Percentiles rank a stretch among this genome's conserved stretches.
These are phyloP conservation scores for Notechis scutatus DNA, from an alignment of 2,113 vertebrate species.

Conservation along the genomic window DNA sequence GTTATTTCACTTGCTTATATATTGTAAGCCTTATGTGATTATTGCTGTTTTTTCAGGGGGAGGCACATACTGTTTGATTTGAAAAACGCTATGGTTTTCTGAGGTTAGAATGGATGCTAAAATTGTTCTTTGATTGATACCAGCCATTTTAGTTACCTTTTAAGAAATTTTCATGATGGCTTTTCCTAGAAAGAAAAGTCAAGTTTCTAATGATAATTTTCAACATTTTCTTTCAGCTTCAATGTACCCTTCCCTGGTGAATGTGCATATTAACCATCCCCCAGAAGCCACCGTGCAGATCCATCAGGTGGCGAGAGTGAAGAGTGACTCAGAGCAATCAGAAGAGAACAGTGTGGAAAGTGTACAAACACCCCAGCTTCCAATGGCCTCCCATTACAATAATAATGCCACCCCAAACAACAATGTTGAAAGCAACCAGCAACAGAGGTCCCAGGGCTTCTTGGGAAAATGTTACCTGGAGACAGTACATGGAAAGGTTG, in stretches of 20 bases:
- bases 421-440: slow-evolving; percentile 49
- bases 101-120: neutral
- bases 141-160: neutral
- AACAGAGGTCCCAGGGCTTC: slow-evolving; percentile 57
- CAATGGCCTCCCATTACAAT: slow-evolving; percentile 41
- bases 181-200: neutral
- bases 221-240: slow-evolving; percentile 67
- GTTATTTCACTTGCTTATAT: neutral
- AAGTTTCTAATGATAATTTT: neutral
- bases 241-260: slow-evolving; percentile 80
- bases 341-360: slow-evolving; percentile 75
- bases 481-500: slow-evolving; percentile 85
- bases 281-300: slow-evolving; percentile 89
- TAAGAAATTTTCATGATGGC: neutral
- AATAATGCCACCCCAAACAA: slow-evolving; percentile 54
- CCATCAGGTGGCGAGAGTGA: slow-evolving; percentile 89
- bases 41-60: neutral
- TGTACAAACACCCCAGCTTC: slow-evolving; percentile 70
- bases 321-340: slow-evolving; percentile 43
- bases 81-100: neutral
- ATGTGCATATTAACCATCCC: slow-evolving; percentile 89
- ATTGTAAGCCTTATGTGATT: neutral
- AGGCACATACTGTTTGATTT: neutral
- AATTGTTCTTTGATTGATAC: neutral
- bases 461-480: slow-evolving; percentile 89